phyloP scores from a whole-genome alignment of 1,140 invertebrate genomes.

The Aleiodes sp. region DNA sequence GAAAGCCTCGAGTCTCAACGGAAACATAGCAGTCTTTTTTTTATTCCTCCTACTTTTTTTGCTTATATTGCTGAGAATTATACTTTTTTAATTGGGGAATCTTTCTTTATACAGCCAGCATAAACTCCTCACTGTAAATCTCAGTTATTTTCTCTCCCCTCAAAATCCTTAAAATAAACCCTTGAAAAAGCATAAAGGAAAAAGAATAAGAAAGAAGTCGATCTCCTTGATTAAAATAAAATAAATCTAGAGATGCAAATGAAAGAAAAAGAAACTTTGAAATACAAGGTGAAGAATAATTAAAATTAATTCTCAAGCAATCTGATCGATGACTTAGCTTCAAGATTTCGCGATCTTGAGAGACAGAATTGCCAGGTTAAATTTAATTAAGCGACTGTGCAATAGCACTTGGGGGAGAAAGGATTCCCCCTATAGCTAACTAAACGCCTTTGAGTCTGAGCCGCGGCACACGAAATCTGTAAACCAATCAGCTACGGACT shows the following conservation, averaged over 20 bases:
- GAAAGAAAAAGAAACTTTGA: not conserved
- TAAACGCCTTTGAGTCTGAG: conserved; percentile 13
- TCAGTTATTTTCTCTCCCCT: conserved; percentile 5
- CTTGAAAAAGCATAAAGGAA: too few species aligned
- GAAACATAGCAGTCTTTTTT: not conserved
- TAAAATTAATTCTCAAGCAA: not conserved
- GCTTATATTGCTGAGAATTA: conserved; percentile 35
- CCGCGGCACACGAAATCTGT: conserved; percentile 46
- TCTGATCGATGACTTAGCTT: not conserved
- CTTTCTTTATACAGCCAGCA: conserved; percentile 16
- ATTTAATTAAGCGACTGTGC: conserved; percentile 47
- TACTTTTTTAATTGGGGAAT: conserved; percentile 38
- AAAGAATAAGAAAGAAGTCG: too few species aligned
- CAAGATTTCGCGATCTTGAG: not conserved
- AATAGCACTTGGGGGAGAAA: not conserved
- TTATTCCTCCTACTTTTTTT: conserved; percentile 7
- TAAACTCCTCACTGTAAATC: conserved; percentile 24
- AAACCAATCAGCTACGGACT: conserved; percentile 49
- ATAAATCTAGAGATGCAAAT: not conserved
- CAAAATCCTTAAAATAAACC: not conserved
- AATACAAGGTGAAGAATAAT: not conserved
- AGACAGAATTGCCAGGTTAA: conserved; percentile 27
- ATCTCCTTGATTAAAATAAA: not conserved
- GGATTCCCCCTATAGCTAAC: not conserved
- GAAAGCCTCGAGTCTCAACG: conserved; percentile 26